phyloP scores from a whole-genome alignment of 2,888 invertebrate species.

The Teleogryllus oceanicus region DNA sequence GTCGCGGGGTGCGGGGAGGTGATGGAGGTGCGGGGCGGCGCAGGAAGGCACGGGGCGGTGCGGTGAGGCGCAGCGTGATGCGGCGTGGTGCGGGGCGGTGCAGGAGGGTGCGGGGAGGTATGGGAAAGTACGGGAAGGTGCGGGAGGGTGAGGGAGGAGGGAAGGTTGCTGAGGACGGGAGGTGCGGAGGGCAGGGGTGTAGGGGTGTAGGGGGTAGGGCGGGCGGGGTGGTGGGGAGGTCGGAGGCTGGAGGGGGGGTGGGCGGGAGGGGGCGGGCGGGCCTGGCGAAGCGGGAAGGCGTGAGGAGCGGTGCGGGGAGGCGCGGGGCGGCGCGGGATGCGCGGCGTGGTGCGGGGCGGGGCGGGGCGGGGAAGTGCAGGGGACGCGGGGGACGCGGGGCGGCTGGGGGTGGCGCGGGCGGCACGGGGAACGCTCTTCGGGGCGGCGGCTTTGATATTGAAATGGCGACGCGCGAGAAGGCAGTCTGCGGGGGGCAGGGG shows the following conservation, averaged over 20 bases:
- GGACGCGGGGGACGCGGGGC: not conserved
- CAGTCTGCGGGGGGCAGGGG: not conserved
- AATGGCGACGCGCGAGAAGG: not conserved
- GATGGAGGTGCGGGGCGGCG: not conserved
- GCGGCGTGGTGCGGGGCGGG: not conserved
- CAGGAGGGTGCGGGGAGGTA: not conserved
- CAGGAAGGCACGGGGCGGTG: not conserved
- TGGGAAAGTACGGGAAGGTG: not conserved
- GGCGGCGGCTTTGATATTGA: not conserved
- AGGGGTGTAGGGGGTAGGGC: not conserved
- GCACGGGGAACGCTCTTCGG: not conserved
- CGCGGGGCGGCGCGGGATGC: not conserved
- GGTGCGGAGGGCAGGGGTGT: not conserved
- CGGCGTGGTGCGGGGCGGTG: not conserved
- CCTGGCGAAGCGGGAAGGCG: not conserved
- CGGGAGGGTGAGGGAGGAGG: not conserved
- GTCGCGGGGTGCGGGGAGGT: not conserved
- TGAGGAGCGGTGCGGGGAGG: not conserved
- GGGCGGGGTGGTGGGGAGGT: not conserved
- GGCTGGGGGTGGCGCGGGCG: not conserved
- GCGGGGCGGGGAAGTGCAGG: not conserved
- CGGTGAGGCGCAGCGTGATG: not conserved
- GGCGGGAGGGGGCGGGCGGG: not conserved
- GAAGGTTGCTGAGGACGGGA: not conserved
- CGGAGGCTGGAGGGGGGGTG: not conserved